Evolutionary conservation across 2,113 vertebrate genomes (phyloP), one percentile per base, ranked within the genome.

Genomic region (Falcunculus frontatus): DNA sequence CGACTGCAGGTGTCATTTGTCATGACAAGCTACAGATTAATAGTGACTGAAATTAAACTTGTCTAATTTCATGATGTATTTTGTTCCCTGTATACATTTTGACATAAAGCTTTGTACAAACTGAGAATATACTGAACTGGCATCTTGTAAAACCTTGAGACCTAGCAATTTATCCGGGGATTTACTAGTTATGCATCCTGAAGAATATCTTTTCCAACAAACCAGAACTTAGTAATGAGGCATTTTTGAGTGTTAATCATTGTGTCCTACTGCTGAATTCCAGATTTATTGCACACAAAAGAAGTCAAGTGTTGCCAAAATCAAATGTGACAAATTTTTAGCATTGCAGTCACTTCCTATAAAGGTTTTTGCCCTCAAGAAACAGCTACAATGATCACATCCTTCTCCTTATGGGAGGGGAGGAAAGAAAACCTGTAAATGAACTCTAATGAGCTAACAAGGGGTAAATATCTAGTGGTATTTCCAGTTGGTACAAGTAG

Each of bases 81-180:
- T 94, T 91, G 82, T 37, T 75, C 63, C 39, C 33, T 90, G 21
- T 70, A 52, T 90, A 33, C 7, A 59, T 91, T 93, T n/a, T n/a
- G 60, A 92, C 39, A 68, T 73, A 92, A 93, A 97, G 37, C 69
- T 94, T 96, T 79, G 49, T 75, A 88, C 56, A 93, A 85, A 86
- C 3, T 44, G 59, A 89, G 73, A 46, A 83, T 90, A n/a, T 82
- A 68, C 17, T 44, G 37, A 94, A 87, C 33, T 19, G 49, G 41
- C 30, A 65, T 6, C 30, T 32, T 39, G 8, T 37, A 65, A 89
- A 91, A 35, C 6, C 14, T 69, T 44, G 57, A 74, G 72, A 90
- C 30, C 74, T 22, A 42, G 22, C 37, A 33, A 23, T 35, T 89
- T 62, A 44, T 75, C 27, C 10, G 33, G 68, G 30, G 26, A 68